Evolutionary conservation across 2,797 vertebrate genomes (phyloP).

Genomic region (Poeciliopsis infans): DNA sequence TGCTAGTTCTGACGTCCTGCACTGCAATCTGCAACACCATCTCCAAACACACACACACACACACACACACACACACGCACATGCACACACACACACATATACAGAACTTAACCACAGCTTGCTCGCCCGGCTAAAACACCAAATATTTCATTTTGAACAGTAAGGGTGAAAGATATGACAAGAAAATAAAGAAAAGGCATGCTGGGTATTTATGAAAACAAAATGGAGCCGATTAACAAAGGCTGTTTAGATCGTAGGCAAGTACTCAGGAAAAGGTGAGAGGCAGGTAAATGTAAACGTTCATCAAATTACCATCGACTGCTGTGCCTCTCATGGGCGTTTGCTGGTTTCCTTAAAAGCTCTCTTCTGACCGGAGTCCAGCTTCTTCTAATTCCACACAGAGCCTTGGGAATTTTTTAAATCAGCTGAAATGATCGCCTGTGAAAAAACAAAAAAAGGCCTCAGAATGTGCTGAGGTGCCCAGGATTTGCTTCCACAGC

Average conservation of each 20-base stretch:
- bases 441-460: constrained; percentile 60
- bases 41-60: constrained; percentile 9
- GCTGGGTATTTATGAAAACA: constrained; percentile 72
- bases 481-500: constrained; percentile 77
- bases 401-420: constrained; percentile 78
- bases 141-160: constrained; percentile 64
- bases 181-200: constrained; percentile 25
- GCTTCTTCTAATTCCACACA: constrained; percentile 73
- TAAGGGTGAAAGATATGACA: constrained; percentile 37
- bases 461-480: constrained; percentile 81
- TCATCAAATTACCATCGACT: constrained; percentile 83
- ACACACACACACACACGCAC: background rate
- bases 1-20: constrained; percentile 73
- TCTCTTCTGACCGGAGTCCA: constrained; percentile 75
- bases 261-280: constrained; percentile 77
- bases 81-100: background rate
- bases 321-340: constrained; percentile 64
- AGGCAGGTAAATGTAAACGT: constrained; percentile 78
- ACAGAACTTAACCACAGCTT: constrained; percentile 27
- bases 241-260: constrained; percentile 57
- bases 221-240: constrained; percentile 66
- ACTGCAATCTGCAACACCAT: constrained; percentile 31
- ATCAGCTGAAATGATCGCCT: constrained; percentile 80
- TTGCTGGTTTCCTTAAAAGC: constrained; percentile 77
- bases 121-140: constrained; percentile 51